phyloP scores from a whole-genome alignment of 2,113 vertebrate species.

The Erythrocercus mccallii region DNA sequence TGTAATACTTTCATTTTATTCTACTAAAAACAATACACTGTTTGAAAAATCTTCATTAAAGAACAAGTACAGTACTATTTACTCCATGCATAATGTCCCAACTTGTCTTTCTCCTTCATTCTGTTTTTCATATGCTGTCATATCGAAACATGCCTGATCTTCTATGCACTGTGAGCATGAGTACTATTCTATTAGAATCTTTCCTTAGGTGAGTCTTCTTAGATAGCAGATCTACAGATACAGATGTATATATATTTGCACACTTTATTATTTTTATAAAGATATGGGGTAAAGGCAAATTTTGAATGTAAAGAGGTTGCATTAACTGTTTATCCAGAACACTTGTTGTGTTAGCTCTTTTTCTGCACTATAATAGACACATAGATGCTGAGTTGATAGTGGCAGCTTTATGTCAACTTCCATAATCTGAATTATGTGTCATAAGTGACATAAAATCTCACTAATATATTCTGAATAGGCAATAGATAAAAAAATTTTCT shows the following conservation, averaged over 20 bases:
- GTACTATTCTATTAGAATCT: background rate
- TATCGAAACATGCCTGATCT: background rate
- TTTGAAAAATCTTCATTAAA: background rate
- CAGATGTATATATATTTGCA: background rate
- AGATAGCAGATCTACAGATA: background rate
- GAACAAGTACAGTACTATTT: background rate
- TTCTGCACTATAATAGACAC: background rate
- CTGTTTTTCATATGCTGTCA: background rate
- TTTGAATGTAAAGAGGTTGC: background rate
- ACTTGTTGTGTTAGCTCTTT: background rate
- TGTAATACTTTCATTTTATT: background rate
- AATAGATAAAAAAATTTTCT: background rate
- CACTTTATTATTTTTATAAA: background rate
- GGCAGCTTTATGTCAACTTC: background rate
- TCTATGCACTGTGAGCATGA: background rate
- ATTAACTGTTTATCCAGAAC: background rate
- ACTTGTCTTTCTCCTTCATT: background rate
- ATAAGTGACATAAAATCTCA: constrained; percentile 8
- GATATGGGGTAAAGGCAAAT: background rate
- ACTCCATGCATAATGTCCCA: background rate
- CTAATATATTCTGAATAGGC: background rate
- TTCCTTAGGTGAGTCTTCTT: background rate
- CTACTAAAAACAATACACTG: background rate
- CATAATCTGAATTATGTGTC: background rate
- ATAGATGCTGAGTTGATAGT: background rate